Evolutionary conservation across 2,888 invertebrate species (phyloP), one percentile per base, ranked within the genome.

Genomic region (Caenorhabditis uteleia): DNA sequence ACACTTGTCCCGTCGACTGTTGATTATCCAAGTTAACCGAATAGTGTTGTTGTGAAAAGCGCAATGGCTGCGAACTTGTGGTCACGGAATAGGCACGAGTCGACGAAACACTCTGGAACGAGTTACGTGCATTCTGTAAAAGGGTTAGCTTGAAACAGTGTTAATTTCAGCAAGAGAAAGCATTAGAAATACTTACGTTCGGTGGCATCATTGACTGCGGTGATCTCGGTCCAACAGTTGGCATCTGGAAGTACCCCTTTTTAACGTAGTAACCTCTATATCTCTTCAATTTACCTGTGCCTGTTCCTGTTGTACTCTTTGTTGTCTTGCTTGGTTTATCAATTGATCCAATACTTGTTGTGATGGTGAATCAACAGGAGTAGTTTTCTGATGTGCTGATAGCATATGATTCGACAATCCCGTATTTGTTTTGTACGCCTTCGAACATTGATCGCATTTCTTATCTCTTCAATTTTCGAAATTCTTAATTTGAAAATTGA

Each of bases 331-430:
- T 44, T 71, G 71, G 2, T 56, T 45, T 3, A 71, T 66, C 4
- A 71, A 38, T 26, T 71, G 65, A 23, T 68, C 68, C 6, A 71
- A 39, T 1, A 67, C 71, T 33, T 54, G 55, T 20, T 39, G 58
- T 3, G 53, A 47, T 16, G 58, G 59, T n/a, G 55, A 45, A 31
- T 65, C 59, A 12, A 23, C 25, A 6, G 26, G 18, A 38, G n/a
- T 16, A 49, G 49, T 67, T 42, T 72, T 72, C 12, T 68, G 67
- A 57, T 73, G 73, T 0, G 69, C 46, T 16, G 58, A 34, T 47
- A 59, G 42, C 50, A 70, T 48, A 40, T 73, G 73, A 43, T 70
- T 68, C 12, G 65, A 57, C n/a, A 73, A 25, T 16, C 73, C 73
- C 16, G 55, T 46, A 2, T 48, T 23, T 16, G 73, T 69, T 36